Evolutionary conservation across 2,888 invertebrate species (phyloP).

Genomic region (Drosophila nr. medialis): DNA sequence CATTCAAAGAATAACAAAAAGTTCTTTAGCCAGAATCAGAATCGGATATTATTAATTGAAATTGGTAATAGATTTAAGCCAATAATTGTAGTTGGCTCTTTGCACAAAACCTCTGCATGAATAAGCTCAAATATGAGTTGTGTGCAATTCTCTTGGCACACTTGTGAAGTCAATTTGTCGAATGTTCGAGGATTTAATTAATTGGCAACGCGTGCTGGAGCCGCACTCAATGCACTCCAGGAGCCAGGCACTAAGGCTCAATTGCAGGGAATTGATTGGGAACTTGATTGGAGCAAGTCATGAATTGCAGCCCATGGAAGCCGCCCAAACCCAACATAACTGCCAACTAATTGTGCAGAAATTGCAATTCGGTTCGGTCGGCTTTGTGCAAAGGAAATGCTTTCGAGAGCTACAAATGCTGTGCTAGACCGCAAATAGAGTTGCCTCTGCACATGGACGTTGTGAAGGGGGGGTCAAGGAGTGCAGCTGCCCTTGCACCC

Average conservation of each 20-base stretch:
- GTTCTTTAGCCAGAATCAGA: not conserved
- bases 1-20: not conserved
- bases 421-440: slow-evolving; percentile 22
- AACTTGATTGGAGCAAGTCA: slow-evolving; percentile 30
- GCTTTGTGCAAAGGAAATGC: not conserved
- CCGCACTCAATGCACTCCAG: slow-evolving; percentile 45
- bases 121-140: slow-evolving; percentile 12
- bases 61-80: not conserved
- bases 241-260: slow-evolving; percentile 3
- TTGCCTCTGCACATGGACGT: slow-evolving; percentile 10
- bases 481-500: not conserved
- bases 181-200: slow-evolving; percentile 66
- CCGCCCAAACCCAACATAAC: slow-evolving; percentile 30
- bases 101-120: slow-evolving; percentile 1
- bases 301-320: slow-evolving; percentile 24
- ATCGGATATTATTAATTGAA: not conserved
- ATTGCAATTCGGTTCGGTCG: slow-evolving; percentile 33
- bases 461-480: not conserved
- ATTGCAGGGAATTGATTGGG: slow-evolving; percentile 33
- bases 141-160: slow-evolving; percentile 9
- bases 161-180: slow-evolving; percentile 52
- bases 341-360: slow-evolving; percentile 73
- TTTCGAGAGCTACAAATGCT: slow-evolving; percentile 46
- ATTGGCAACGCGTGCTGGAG: slow-evolving; percentile 75
- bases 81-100: not conserved